These are phyloP conservation scores for Elephas maximus DNA, from an alignment of 2,113 vertebrate genomes.

Conservation along the genomic window DNA sequence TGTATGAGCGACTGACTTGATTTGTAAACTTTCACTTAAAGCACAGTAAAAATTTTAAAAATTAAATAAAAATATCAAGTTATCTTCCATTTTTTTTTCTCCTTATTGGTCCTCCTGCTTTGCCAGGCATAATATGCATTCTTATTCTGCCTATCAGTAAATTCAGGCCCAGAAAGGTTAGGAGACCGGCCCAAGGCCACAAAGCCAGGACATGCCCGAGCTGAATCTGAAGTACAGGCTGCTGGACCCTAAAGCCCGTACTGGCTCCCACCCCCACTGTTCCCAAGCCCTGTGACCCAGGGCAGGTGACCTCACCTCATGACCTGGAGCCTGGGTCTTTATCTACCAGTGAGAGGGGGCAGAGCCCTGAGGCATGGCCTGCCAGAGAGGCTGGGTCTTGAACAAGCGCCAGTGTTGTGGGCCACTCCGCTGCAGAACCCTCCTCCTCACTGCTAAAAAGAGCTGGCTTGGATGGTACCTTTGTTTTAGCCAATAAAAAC, in stretches of 20 bases:
- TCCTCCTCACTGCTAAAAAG: neutral
- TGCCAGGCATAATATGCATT: neutral
- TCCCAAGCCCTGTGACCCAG: neutral
- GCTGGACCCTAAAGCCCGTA: neutral
- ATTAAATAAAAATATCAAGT: too few relatives aligned
- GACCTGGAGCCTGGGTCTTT: neutral
- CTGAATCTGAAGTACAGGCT: neutral
- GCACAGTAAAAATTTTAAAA: too few relatives aligned
- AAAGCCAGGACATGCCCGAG: neutral
- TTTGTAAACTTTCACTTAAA: too few relatives aligned
- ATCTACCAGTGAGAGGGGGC: neutral
- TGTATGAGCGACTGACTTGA: too few relatives aligned
- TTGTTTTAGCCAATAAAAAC: neutral
- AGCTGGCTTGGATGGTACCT: neutral
- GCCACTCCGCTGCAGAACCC: neutral
- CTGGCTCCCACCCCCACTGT: neutral
- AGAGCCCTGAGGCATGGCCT: neutral
- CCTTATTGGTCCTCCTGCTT: neutral
- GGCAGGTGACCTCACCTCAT: neutral
- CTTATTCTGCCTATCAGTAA: neutral
- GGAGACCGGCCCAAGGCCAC: neutral
- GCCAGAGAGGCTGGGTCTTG: neutral
- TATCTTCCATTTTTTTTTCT: neutral
- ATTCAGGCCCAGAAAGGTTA: slow-evolving; percentile 17
- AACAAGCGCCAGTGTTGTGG: neutral